These are phyloP conservation scores for Lycocerus yunnanus DNA, from an alignment of 2,888 invertebrate genomes.

Conservation along the genomic window DNA sequence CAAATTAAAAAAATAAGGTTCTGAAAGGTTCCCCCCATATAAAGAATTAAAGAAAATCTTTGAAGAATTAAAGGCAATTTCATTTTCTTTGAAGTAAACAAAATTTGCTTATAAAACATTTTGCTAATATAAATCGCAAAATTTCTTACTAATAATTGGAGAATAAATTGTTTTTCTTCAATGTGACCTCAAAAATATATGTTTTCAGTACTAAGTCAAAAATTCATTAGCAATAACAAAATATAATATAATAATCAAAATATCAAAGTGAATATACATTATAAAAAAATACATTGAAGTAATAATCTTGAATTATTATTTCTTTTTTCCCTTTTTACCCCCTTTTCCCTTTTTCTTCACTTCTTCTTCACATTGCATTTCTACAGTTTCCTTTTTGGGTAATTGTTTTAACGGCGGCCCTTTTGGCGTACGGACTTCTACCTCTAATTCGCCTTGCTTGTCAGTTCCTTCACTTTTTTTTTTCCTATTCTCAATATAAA, in stretches of 20 bases:
- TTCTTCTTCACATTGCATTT: slow-evolving; percentile 69
- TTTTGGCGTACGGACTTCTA: not conserved
- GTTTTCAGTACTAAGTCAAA: too few relatives aligned
- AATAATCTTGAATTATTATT: not conserved
- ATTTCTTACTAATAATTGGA: too few relatives aligned
- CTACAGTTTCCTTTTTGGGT: slow-evolving; percentile 66
- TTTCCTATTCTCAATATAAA: slow-evolving; percentile 12
- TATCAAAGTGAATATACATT: not conserved
- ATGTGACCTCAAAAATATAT: too few relatives aligned
- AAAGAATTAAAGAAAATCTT: too few relatives aligned
- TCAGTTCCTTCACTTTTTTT: slow-evolving; percentile 2
- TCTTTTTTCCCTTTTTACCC: slow-evolving; percentile 18
- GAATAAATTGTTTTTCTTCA: too few relatives aligned
- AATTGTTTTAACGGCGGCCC: not conserved
- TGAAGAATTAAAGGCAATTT: too few relatives aligned
- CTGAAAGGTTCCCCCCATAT: too few relatives aligned
- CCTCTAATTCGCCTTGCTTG: not conserved
- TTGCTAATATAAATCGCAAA: too few relatives aligned
- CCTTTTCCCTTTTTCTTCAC: slow-evolving; percentile 40
- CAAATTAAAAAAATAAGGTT: too few relatives aligned
- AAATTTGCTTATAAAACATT: too few relatives aligned
- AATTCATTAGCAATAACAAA: not conserved
- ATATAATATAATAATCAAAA: too few relatives aligned
- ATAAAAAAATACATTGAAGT: not conserved
- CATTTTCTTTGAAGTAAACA: too few relatives aligned